A percentile compares a stretch with the other conserved stretches of the same genome.
Evolutionary conservation across 2,113 vertebrate genomes (phyloP).

Genomic region (Saguinus imperator): DNA sequence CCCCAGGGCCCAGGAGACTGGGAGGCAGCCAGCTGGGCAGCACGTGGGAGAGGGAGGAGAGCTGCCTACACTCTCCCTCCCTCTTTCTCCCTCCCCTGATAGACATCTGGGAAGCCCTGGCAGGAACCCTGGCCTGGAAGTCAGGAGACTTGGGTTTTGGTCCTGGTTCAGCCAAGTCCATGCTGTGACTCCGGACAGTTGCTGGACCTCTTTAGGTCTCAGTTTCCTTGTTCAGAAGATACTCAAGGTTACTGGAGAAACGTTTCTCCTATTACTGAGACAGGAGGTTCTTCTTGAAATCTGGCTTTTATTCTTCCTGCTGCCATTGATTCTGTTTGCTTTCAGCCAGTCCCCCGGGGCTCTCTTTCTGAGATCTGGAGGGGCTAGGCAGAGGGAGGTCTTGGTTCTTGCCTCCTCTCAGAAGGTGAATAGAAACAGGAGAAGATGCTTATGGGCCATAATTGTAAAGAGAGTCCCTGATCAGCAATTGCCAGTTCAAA

Average conservation of each 20-base stretch:
- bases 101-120: neutral
- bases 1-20: constrained; percentile 41
- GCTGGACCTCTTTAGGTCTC: neutral
- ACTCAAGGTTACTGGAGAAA: neutral
- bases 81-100: neutral
- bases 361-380: neutral
- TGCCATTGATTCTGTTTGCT: neutral
- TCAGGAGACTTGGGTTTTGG: neutral
- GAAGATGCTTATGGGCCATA: neutral
- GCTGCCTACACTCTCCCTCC: neutral
- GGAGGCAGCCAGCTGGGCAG: constrained; percentile 45
- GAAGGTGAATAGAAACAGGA: neutral
- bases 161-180: neutral
- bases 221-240: neutral
- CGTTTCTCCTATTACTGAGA: neutral
- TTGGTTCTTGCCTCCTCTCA: neutral
- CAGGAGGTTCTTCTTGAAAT: neutral
- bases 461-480: neutral
- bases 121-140: neutral
- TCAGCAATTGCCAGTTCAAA: neutral
- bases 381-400: neutral
- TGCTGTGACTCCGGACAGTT: neutral
- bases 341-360: neutral
- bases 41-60: neutral
- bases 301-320: neutral